Conservation (phyloP, 2,113 vertebrate species). For the Chauna torquata region DNA sequence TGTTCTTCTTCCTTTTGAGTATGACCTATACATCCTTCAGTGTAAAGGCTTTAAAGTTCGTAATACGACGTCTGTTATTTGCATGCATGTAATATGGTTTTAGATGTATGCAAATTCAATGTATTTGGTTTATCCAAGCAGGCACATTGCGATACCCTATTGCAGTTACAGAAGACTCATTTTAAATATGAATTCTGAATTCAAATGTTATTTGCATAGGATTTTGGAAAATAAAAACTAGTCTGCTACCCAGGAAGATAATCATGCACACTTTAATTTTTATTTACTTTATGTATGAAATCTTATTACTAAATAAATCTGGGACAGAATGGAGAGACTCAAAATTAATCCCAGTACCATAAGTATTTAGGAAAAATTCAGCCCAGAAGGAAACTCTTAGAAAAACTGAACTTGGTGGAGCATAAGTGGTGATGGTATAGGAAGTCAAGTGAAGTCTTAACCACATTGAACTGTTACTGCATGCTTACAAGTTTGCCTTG, state of each 20-base stretch:
- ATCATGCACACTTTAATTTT: not conserved
- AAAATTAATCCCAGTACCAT: not conserved
- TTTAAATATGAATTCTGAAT: not conserved
- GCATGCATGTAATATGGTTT: not conserved
- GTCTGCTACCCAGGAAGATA: not conserved
- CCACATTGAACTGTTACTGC: not conserved
- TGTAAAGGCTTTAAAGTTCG: not conserved
- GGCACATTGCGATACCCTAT: not conserved
- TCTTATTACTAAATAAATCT: not conserved
- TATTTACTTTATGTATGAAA: not conserved
- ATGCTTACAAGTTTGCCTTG: not conserved
- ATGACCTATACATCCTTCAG: not conserved
- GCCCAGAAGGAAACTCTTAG: not conserved
- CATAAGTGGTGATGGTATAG: not conserved
- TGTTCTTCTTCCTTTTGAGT: not conserved
- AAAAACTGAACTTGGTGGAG: not conserved
- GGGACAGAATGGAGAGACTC: not conserved
- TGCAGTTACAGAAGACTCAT: not conserved
- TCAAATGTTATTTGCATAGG: not conserved
- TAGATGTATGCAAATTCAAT: not conserved
- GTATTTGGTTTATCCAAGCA: not conserved
- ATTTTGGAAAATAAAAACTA: not conserved
- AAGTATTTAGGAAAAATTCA: not conserved
- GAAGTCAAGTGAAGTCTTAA: not conserved
- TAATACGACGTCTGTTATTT: not conserved